Conservation (phyloP, 2,888 invertebrate species). For the Drosophila parthenogenetica region DNA sequence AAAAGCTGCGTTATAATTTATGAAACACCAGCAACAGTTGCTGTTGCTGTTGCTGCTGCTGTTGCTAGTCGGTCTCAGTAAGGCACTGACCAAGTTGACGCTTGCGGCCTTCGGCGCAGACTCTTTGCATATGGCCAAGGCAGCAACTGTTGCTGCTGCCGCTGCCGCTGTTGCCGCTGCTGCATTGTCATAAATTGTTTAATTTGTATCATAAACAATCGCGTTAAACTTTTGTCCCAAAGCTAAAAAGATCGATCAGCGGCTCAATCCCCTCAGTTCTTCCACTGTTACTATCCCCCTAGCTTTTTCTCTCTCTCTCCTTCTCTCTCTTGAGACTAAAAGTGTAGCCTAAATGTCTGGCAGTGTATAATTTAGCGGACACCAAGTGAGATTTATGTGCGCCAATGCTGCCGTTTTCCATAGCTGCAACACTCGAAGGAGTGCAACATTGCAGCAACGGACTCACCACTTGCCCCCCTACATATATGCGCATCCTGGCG, state of each 20-base stretch:
- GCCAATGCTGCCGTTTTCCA: constrained; percentile 75
- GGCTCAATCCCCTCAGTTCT: constrained; percentile 23
- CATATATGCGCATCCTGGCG: constrained; percentile 42
- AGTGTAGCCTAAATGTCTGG: constrained; percentile 85
- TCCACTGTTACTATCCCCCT: constrained; percentile 34
- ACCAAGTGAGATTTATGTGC: constrained; percentile 85
- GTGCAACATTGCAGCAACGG: constrained; percentile 10
- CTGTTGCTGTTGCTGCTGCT: constrained; percentile 20
- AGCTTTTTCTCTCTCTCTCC: not conserved
- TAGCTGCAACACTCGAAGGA: constrained; percentile 40
- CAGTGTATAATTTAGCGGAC: constrained; percentile 85
- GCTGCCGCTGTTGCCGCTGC: constrained; percentile 43
- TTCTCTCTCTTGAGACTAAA: constrained; percentile 59
- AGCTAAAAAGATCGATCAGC: constrained; percentile 84
- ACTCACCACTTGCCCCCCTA: constrained; percentile 2
- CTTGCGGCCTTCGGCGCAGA: constrained; percentile 68
- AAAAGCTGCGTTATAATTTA: constrained; percentile 83
- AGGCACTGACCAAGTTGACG: constrained; percentile 60
- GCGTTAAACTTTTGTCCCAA: constrained; percentile 84
- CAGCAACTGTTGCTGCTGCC: constrained; percentile 26
- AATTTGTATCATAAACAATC: constrained; percentile 86
- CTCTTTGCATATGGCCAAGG: constrained; percentile 69
- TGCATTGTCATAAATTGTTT: constrained; percentile 85
- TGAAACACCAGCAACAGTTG: constrained; percentile 75
- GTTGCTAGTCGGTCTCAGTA: constrained; percentile 27